These are phyloP conservation scores for Proterorhinus semilunaris DNA, from an alignment of 2,113 vertebrate genomes.

Conservation along the genomic window DNA sequence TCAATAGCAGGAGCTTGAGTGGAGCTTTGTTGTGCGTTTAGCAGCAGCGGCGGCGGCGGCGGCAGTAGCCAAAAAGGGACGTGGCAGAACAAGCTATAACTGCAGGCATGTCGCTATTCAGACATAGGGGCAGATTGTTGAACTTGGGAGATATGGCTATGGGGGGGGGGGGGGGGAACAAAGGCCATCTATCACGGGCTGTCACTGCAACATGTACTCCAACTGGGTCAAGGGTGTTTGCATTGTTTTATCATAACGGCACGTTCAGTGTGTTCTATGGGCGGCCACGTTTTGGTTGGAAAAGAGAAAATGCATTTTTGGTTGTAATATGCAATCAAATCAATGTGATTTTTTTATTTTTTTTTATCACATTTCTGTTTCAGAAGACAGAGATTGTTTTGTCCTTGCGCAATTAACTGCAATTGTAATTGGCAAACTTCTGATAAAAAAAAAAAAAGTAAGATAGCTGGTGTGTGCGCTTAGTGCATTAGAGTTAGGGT, in stretches of 20 bases:
- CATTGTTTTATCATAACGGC: background rate
- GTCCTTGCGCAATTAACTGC: background rate
- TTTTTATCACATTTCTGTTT: background rate
- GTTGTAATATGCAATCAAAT: too few species aligned
- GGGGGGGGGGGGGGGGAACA: slow-evolving; percentile 8
- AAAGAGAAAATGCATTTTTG: too few species aligned
- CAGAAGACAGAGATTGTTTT: background rate
- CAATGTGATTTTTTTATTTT: too few species aligned
- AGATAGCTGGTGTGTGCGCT: too few species aligned
- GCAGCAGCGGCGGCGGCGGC: slow-evolving; percentile 11
- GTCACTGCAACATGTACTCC: background rate
- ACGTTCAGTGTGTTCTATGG: background rate
- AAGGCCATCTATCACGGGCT: slow-evolving; percentile 7
- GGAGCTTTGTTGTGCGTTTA: slow-evolving; percentile 20
- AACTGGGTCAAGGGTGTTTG: slow-evolving; percentile 42
- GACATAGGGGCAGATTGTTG: background rate
- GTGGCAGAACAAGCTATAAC: slow-evolving; percentile 1
- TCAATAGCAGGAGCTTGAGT: slow-evolving; percentile 6
- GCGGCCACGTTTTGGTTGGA: background rate
- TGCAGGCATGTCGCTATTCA: slow-evolving; percentile 8
- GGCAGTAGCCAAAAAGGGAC: slow-evolving; percentile 15
- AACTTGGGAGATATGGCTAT: slow-evolving; percentile 2
- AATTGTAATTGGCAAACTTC: background rate
- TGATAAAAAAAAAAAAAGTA: too few species aligned
- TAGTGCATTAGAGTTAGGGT: too few species aligned